These are phyloP conservation scores for Condylostylus longicornis DNA, from an alignment of 1,140 invertebrate genomes.

Conservation along the genomic window DNA sequence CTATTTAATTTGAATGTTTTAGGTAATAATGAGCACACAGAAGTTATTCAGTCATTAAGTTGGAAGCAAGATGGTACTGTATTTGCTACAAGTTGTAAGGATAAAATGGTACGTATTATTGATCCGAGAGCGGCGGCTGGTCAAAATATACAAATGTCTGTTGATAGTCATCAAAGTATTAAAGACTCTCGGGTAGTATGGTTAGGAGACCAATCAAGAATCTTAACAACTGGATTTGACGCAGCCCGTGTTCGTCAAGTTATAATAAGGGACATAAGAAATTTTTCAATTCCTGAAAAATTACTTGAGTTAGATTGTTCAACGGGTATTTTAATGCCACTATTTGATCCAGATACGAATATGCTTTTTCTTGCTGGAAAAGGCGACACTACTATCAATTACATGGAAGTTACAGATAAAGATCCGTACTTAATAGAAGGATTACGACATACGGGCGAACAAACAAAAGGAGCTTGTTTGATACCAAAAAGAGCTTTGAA, in stretches of 20 bases:
- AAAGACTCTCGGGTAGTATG: slow-evolving; percentile 83
- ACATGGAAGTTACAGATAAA: slow-evolving; percentile 70
- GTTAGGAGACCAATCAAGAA: slow-evolving; percentile 64
- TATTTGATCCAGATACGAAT: slow-evolving; percentile 80
- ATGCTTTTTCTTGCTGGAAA: slow-evolving; percentile 92
- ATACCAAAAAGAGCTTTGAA: slow-evolving; percentile 81
- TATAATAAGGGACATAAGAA: slow-evolving; percentile 71
- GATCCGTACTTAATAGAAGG: slow-evolving; percentile 76
- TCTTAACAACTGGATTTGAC: slow-evolving; percentile 71
- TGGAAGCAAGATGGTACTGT: slow-evolving; percentile 72
- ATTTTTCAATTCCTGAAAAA: slow-evolving; percentile 61
- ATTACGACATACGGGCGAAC: slow-evolving; percentile 46
- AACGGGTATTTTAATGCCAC: slow-evolving; percentile 78
- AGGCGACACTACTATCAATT: slow-evolving; percentile 73
- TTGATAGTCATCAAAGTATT: slow-evolving; percentile 69
- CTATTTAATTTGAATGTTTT: no score
- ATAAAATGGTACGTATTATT: slow-evolving; percentile 65
- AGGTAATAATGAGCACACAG: slow-evolving; percentile 63
- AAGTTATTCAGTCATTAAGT: slow-evolving; percentile 68
- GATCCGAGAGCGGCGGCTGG: slow-evolving; percentile 53
- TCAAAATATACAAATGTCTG: slow-evolving; percentile 43
- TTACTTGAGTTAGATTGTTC: slow-evolving; percentile 70
- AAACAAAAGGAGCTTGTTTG: slow-evolving; percentile 81
- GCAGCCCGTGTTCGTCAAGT: slow-evolving; percentile 66
- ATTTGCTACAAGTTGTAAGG: slow-evolving; percentile 61